Conservation (phyloP, 2,113 vertebrate genomes). For the Chascanopsetta lugubris region DNA sequence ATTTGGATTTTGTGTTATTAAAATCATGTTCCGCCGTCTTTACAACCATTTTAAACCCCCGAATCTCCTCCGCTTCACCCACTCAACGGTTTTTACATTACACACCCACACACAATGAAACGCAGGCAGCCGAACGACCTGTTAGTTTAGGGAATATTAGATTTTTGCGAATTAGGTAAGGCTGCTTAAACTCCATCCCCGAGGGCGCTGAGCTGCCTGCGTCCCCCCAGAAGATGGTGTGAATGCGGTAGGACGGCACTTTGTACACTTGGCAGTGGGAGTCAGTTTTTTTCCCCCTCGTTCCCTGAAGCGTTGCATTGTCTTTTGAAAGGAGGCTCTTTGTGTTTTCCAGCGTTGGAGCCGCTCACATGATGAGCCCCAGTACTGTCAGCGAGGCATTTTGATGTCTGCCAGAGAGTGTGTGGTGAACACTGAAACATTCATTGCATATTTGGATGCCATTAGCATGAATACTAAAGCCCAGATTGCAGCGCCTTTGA, state of each 20-base stretch:
- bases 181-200: slow-evolving; percentile 43
- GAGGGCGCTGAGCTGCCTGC: slow-evolving; percentile 26
- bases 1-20: too few relatives aligned
- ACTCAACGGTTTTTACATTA: slow-evolving; percentile 29
- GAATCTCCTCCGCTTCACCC: slow-evolving; percentile 7
- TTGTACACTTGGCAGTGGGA: slow-evolving; percentile 64
- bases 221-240: slow-evolving; percentile 39
- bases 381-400: slow-evolving; percentile 57
- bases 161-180: slow-evolving; percentile 19
- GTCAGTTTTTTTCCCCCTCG: slow-evolving; percentile 51
- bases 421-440: slow-evolving; percentile 54
- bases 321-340: slow-evolving; percentile 68
- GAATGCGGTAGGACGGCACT: slow-evolving; percentile 51
- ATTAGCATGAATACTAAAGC: slow-evolving; percentile 50
- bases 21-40: neutral
- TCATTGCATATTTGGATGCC: slow-evolving; percentile 60
- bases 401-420: slow-evolving; percentile 56
- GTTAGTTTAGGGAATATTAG: slow-evolving; percentile 39
- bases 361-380: slow-evolving; percentile 60
- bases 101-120: slow-evolving; percentile 34
- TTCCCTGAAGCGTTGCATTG: slow-evolving; percentile 71
- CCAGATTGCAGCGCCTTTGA: slow-evolving; percentile 34
- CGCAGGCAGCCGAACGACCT: slow-evolving; percentile 30
- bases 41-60: neutral
- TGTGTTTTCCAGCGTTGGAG: slow-evolving; percentile 56